These are phyloP conservation scores for Barbus barbus DNA, from an alignment of 2,113 vertebrate species.

Conservation along the genomic window DNA sequence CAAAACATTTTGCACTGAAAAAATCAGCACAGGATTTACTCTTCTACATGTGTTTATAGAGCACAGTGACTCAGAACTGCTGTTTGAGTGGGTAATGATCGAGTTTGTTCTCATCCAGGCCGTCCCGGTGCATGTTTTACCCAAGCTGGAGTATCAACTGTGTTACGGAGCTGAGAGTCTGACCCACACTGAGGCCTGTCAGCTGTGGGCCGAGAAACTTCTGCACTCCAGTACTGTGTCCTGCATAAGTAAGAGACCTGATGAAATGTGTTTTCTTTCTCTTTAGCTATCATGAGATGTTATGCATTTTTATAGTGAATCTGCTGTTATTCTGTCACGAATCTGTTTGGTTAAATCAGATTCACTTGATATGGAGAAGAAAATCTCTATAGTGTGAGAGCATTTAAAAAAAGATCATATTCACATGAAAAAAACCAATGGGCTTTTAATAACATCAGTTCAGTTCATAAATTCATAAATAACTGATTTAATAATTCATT, in stretches of 20 bases:
- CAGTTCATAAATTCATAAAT: too few relatives aligned
- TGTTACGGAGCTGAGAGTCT: conserved; percentile 87
- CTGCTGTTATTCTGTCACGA: background rate
- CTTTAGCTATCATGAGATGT: too few relatives aligned
- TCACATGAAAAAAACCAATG: background rate
- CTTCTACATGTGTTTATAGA: background rate
- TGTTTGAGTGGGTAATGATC: background rate
- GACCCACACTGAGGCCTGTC: conserved; percentile 86
- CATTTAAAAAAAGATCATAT: too few relatives aligned
- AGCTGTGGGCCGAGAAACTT: conserved; percentile 86
- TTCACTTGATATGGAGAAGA: background rate
- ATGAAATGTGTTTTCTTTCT: background rate
- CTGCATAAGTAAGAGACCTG: conserved; percentile 77
- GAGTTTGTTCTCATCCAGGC: conserved; percentile 65
- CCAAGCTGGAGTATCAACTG: conserved; percentile 92
- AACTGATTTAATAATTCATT: background rate
- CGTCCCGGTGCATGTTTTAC: conserved; percentile 83
- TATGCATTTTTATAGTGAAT: background rate
- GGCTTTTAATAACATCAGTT: background rate
- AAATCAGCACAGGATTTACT: background rate
- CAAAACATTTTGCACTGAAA: background rate
- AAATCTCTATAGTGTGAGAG: background rate
- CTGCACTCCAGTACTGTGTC: conserved; percentile 85
- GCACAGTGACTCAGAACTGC: background rate
- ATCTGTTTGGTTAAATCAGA: background rate